Base-by-base conservation (phyloP, 1,140 invertebrate species). In the Hyphantria cunea region DNA sequence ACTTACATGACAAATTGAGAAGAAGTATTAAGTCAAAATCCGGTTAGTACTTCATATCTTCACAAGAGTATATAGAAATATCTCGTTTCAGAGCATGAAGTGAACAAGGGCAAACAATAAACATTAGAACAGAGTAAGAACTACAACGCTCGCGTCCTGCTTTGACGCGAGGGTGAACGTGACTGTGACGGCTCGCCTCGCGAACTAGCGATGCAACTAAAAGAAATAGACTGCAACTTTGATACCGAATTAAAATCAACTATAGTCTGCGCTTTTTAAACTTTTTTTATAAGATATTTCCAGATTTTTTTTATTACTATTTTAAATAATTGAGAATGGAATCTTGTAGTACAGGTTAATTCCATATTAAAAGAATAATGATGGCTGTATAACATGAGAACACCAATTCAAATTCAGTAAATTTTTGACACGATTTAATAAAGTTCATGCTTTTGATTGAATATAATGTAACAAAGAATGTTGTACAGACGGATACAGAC, bases 161-260 rank as follows among this genome's bases (percentile, higher is more conserved):
- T 33, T 52, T 54, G 49, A 68, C 68, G 74, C 66, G 68, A 66
- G 73, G 70, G 65, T 67, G 62, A 69, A 72, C 72, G 75, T 75
- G 63, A 84, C 81, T 84, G 77, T 75, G 63, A 84, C 79, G 82
- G 77, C 69, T 68, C 58, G 51, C 45, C 39, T 48, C 45, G 55
- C 55, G 50, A 55, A 54, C 59, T 55, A 42, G 50, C 62, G 62
- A 64, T 66, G 61, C 55, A 49, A 59, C 54, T 51, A 52, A 63
- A 67, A 63, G 45, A 60, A 52, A 47, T 55, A 60, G 61, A 55
- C 50, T 60, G 66, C 51, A 67, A 62, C 59, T 55, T 34, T 56
- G 33, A 64, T 33, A 65, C 39, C 44, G 41, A 31, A 34, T 31
- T 31, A 10, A 56, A 47, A 32, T 25, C 17, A 25, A 25, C 17